Percentiles rank a stretch among this genome's conserved stretches.
Evolutionary conservation across 2,797 vertebrate genomes (phyloP).

Genomic region (Rhincodon typus): DNA sequence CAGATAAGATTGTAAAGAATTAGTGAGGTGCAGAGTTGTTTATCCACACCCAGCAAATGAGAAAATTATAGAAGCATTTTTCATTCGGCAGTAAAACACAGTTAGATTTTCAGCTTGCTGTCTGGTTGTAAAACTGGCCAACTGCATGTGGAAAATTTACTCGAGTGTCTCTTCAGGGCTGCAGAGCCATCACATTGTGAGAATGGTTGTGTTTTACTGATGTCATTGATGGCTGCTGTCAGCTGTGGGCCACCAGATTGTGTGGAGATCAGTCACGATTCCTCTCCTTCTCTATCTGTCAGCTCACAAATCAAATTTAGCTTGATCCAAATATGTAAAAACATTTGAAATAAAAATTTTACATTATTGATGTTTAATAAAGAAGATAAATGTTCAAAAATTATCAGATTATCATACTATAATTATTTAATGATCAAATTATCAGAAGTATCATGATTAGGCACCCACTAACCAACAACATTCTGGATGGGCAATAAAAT

Average conservation of each 20-base stretch:
- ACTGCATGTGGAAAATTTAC: background rate
- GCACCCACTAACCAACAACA: background rate
- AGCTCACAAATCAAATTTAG: background rate
- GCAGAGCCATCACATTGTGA: background rate
- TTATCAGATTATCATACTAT: too few species aligned
- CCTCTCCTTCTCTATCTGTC: background rate
- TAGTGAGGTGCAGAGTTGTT: background rate
- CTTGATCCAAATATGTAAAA: background rate
- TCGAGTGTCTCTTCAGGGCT: background rate
- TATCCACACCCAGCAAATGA: background rate
- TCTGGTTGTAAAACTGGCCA: background rate
- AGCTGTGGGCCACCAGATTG: background rate
- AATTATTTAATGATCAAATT: too few species aligned
- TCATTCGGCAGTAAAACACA: too few species aligned
- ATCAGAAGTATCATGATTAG: background rate
- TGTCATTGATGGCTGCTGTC: background rate
- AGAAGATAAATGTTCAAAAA: background rate
- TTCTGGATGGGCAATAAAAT: background rate
- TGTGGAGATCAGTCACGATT: background rate
- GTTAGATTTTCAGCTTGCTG: background rate
- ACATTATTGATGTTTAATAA: background rate
- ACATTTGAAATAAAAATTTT: background rate
- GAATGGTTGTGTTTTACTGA: background rate
- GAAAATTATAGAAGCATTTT: background rate
- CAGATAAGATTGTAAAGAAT: background rate